A percentile compares a stretch with the other conserved stretches of the same genome.
These are phyloP conservation scores for Pedionomus torquatus DNA, from an alignment of 2,113 vertebrate genomes.

Conservation along the genomic window DNA sequence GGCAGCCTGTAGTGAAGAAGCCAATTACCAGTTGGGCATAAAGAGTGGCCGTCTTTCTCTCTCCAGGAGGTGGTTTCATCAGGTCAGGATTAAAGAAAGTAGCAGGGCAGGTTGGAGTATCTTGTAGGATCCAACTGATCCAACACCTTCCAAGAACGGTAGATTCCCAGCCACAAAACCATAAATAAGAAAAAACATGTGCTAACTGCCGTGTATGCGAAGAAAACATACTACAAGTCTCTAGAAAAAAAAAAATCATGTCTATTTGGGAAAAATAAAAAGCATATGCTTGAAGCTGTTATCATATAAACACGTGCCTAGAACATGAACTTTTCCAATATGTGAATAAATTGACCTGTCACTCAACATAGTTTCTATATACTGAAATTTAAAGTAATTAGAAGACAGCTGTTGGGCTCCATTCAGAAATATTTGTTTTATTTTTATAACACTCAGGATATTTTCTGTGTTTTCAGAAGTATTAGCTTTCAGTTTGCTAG, in stretches of 20 bases:
- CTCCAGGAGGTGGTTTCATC: not conserved
- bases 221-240: not conserved
- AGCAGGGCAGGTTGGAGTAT: not conserved
- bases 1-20: not conserved
- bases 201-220: not conserved
- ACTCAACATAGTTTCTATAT: not conserved
- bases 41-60: not conserved
- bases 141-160: not conserved
- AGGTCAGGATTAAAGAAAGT: not conserved
- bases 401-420: not conserved
- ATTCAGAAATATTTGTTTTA: slow-evolving; percentile 8
- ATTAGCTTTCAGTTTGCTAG: slow-evolving; percentile 21
- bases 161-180: not conserved
- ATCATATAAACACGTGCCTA: slow-evolving; percentile 30
- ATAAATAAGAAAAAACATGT: not conserved
- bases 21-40: not conserved
- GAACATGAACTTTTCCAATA: slow-evolving; percentile 24
- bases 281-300: slow-evolving; percentile 26
- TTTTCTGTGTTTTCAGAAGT: not conserved
- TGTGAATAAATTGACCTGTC: slow-evolving; percentile 17
- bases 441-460: slow-evolving; percentile 4
- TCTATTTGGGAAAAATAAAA: slow-evolving; percentile 30
- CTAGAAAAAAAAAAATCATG: not conserved
- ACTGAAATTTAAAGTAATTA: slow-evolving; percentile 27
- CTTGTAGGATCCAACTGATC: not conserved